A percentile compares a stretch with the other conserved stretches of the same genome.
Conservation (phyloP, 2,797 vertebrate species). For the Streptopelia turtur region DNA sequence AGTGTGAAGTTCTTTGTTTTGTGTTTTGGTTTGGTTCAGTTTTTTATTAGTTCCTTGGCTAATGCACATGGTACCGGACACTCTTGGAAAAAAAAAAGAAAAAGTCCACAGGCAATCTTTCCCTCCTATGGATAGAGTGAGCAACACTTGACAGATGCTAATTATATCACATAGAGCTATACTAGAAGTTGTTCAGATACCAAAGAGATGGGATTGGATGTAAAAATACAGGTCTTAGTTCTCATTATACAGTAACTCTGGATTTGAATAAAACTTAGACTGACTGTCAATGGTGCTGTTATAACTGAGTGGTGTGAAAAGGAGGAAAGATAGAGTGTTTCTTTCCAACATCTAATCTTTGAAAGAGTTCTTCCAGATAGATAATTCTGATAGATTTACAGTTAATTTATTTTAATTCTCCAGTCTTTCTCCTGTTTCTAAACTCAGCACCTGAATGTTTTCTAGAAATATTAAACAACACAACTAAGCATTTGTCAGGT, state of each 20-base stretch:
- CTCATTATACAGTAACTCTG: neutral
- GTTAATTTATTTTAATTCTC: neutral
- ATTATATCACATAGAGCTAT: neutral
- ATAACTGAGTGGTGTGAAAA: neutral
- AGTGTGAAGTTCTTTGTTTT: neutral
- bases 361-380: neutral
- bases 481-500: slow-evolving; percentile 56
- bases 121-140: neutral
- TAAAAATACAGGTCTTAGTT: neutral
- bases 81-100: neutral
- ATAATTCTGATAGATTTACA: neutral
- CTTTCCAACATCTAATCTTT: neutral
- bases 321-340: neutral
- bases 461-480: slow-evolving; percentile 6
- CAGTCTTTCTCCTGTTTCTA: neutral
- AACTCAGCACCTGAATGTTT: slow-evolving; percentile 26
- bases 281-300: neutral
- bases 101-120: neutral
- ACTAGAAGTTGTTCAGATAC: neutral
- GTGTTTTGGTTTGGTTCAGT: too few species aligned
- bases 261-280: slow-evolving; percentile 26
- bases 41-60: neutral
- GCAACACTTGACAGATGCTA: neutral
- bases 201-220: neutral
- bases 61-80: neutral